A percentile compares a stretch with the other conserved stretches of the same genome.
Evolutionary conservation across 2,113 vertebrate species (phyloP).

Genomic region (Trichechus manatus): DNA sequence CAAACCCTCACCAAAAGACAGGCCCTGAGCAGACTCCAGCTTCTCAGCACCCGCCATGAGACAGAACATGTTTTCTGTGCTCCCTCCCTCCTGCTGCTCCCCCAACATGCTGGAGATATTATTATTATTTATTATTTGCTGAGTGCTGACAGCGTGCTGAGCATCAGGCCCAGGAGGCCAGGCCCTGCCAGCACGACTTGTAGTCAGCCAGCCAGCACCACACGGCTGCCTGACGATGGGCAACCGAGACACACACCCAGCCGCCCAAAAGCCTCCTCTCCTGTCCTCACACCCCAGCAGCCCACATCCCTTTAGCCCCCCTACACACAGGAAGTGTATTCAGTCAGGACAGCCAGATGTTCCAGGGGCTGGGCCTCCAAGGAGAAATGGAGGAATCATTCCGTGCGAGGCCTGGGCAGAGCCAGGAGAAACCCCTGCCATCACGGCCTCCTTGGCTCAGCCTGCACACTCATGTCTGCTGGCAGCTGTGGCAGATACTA

Average conservation of each 20-base stretch:
- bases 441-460: background rate
- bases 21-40: background rate
- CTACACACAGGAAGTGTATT: background rate
- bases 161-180: slow-evolving; percentile 57
- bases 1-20: background rate
- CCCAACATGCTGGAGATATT: slow-evolving; percentile 76
- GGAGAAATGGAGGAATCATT: fast-evolving
- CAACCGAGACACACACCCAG: background rate
- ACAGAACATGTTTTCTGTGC: slow-evolving; percentile 72
- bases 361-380: background rate
- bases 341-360: background rate
- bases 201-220: background rate
- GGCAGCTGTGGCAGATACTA: background rate
- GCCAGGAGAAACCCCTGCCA: background rate
- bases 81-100: background rate
- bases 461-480: background rate
- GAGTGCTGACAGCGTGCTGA: slow-evolving; percentile 78
- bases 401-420: fast-evolving
- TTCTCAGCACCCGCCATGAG: slow-evolving; percentile 38
- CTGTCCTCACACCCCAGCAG: background rate
- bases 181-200: slow-evolving; percentile 50
- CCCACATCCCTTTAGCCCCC: background rate
- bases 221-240: background rate
- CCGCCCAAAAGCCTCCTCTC: background rate
- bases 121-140: slow-evolving; percentile 85